phyloP scores from a whole-genome alignment of 2,797 vertebrate genomes.

The Lophius americanus region DNA sequence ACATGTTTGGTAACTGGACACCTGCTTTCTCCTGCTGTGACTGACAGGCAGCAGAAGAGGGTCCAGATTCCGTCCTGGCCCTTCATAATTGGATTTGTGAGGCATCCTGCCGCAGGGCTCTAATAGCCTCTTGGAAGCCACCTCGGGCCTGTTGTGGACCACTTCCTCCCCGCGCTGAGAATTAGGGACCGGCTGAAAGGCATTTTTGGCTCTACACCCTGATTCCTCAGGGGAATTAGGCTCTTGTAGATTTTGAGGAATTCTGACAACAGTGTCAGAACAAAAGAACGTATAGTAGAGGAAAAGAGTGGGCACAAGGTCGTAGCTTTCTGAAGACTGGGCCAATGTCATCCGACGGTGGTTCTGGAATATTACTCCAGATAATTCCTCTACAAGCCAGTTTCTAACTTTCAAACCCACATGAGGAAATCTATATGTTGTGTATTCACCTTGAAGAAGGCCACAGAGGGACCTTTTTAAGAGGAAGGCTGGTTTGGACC shows the following conservation, averaged over 20 bases:
- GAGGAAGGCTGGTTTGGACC: no score
- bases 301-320: not conserved
- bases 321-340: conserved; percentile 2
- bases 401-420: conserved; percentile 21
- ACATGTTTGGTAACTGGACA: conserved; percentile 60
- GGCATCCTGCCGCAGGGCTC: conserved; percentile 68
- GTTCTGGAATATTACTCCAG: conserved; percentile 7
- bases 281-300: conserved; percentile 15
- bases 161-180: conserved; percentile 54
- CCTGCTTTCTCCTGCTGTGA: conserved; percentile 56
- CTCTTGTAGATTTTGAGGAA: conserved; percentile 54
- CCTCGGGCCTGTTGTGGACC: conserved; percentile 50
- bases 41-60: conserved; percentile 60
- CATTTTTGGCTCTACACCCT: conserved; percentile 56
- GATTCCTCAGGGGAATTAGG: conserved; percentile 51
- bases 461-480: not conserved
- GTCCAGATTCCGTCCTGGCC: conserved; percentile 49
- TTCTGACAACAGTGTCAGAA: conserved; percentile 57
- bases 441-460: not conserved
- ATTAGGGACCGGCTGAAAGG: conserved; percentile 62
- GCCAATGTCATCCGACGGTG: not conserved
- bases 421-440: conserved; percentile 11
- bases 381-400: not conserved
- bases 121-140: conserved; percentile 61
- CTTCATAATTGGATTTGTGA: conserved; percentile 77